Evolutionary conservation across 2,797 vertebrate species (phyloP).

Genomic region (Florisuga fusca): DNA sequence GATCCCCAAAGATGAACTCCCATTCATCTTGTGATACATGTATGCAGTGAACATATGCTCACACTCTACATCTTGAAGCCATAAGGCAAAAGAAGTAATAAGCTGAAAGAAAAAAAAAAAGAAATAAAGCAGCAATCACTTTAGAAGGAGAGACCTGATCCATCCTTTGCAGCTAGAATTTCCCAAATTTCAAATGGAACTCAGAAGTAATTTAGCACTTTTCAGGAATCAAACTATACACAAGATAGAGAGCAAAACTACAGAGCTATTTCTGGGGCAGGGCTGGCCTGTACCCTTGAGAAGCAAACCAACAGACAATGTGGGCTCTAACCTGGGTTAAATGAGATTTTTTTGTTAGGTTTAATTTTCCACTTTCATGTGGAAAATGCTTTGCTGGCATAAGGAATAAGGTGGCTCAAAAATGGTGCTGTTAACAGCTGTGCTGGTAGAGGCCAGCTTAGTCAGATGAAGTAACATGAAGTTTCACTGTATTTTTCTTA

Average conservation of each 20-base stretch:
- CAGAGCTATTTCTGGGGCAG: background rate
- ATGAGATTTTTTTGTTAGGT: background rate
- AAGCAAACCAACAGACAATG: background rate
- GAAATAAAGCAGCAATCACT: background rate
- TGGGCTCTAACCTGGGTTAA: background rate
- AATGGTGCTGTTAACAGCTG: background rate
- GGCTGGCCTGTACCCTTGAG: background rate
- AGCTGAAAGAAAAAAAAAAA: background rate
- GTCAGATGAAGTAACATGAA: background rate
- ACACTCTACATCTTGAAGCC: background rate
- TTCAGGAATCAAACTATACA: background rate
- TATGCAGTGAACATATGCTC: background rate
- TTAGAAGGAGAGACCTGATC: background rate
- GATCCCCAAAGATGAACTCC: background rate
- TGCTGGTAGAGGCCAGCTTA: background rate
- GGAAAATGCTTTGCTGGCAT: background rate
- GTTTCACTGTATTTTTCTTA: background rate
- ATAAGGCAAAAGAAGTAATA: background rate
- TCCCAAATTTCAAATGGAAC: background rate
- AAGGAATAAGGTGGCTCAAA: background rate
- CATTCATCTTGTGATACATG: background rate
- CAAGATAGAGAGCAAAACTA: background rate
- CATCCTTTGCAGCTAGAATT: background rate
- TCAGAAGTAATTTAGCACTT: background rate
- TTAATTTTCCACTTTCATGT: background rate